Percentiles rank a stretch among this genome's conserved stretches.
These are phyloP conservation scores for Progne subis DNA, from an alignment of 2,113 vertebrate species.

Conservation along the genomic window DNA sequence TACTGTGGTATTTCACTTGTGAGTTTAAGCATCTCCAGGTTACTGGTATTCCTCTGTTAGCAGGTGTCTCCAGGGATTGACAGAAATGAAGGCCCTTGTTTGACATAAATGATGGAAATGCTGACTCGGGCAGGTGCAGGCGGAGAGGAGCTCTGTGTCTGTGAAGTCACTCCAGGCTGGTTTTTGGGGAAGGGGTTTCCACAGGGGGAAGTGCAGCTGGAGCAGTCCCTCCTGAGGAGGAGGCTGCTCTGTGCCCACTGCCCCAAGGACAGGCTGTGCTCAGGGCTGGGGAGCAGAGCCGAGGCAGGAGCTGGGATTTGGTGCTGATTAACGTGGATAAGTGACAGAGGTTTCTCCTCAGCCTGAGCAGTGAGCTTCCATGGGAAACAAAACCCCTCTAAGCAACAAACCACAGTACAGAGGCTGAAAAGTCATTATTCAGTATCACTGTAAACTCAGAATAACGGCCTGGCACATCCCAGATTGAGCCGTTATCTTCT, in stretches of 20 bases:
- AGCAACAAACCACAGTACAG: background rate
- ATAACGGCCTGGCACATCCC: background rate
- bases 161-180: background rate
- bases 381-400: background rate
- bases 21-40: background rate
- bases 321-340: background rate
- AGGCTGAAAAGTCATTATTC: background rate
- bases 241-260: background rate
- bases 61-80: fast-evolving
- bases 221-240: background rate
- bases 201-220: background rate
- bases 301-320: background rate
- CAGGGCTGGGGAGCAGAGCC: background rate
- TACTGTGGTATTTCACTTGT: background rate
- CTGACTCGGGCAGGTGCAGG: background rate
- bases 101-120: background rate
- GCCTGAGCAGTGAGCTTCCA: background rate
- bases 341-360: background rate
- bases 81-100: background rate
- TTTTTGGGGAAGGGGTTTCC: background rate
- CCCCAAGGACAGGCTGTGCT: background rate
- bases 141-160: background rate
- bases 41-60: background rate
- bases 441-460: background rate
- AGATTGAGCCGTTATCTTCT: background rate